Conservation (phyloP, 2,888 invertebrate genomes). For the Leptopterna dolabrata region DNA sequence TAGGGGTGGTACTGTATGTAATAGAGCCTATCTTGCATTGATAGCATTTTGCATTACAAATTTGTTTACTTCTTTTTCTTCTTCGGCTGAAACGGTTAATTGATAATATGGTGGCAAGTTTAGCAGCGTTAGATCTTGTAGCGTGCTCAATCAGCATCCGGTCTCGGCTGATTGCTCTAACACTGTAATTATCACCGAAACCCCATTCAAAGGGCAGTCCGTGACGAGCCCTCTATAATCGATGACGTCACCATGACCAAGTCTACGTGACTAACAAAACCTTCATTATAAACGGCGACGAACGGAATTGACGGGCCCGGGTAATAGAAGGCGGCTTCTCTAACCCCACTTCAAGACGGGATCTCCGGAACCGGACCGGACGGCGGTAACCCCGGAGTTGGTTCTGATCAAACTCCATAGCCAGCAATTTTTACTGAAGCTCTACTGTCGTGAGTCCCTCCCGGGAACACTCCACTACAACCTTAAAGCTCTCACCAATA, state of each 20-base stretch:
- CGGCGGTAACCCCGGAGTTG: no score
- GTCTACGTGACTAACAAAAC: not conserved
- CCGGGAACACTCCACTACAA: no score
- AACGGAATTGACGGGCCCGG: not conserved
- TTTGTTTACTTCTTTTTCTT: no score
- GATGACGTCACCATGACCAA: not conserved
- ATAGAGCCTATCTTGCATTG: no score
- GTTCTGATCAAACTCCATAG: no score
- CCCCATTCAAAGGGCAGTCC: not conserved
- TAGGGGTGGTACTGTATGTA: no score
- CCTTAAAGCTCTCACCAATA: no score
- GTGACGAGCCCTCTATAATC: not conserved
- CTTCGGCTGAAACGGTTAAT: no score
- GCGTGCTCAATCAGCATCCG: not conserved
- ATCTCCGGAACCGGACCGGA: not conserved
- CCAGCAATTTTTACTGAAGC: no score
- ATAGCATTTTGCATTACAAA: no score
- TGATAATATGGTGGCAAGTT: no score
- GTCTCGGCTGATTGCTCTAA: not conserved
- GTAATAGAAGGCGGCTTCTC: not conserved
- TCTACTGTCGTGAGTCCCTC: no score
- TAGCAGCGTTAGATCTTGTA: not conserved
- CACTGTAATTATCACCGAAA: not conserved
- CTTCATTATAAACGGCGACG: not conserved
- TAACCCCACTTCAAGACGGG: not conserved